Evolutionary conservation across 2,797 vertebrate genomes (phyloP).

Genomic region (Synanceia verrucosa): DNA sequence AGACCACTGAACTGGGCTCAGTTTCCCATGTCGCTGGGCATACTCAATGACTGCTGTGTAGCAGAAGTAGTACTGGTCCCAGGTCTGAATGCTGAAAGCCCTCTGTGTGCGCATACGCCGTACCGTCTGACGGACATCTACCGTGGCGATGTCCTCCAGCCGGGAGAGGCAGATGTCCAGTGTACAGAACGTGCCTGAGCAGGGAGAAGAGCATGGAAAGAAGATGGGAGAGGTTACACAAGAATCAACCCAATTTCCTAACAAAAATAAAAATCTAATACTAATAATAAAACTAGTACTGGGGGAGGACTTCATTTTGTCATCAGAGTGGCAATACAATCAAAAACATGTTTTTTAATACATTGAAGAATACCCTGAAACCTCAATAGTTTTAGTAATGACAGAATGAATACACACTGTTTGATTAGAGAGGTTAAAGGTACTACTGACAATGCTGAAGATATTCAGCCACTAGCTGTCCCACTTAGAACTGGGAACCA

Average conservation of each 20-base stretch:
- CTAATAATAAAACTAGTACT: too few relatives aligned
- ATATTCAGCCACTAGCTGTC: too few relatives aligned
- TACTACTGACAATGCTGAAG: too few relatives aligned
- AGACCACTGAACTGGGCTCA: constrained; percentile 87
- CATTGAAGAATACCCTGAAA: neutral
- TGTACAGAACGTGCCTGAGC: constrained; percentile 87
- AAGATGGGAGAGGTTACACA: neutral
- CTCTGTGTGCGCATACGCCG: constrained; percentile 86
- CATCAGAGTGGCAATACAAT: neutral
- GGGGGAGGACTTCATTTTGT: neutral
- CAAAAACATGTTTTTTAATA: too few relatives aligned
- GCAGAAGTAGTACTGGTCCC: constrained; percentile 91
- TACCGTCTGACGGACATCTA: constrained; percentile 85
- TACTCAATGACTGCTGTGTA: constrained; percentile 88
- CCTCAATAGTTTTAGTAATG: neutral
- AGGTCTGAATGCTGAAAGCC: constrained; percentile 90
- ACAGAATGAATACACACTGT: neutral
- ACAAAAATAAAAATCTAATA: neutral
- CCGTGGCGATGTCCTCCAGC: constrained; percentile 87
- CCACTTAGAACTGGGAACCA: too few relatives aligned
- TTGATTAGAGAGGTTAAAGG: neutral
- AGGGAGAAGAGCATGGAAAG: neutral
- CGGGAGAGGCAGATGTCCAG: constrained; percentile 89
- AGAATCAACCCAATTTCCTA: too few relatives aligned
- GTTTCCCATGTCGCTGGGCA: constrained; percentile 83